phyloP scores from a whole-genome alignment of 2,888 invertebrate species.

The Tipula lateralis region DNA sequence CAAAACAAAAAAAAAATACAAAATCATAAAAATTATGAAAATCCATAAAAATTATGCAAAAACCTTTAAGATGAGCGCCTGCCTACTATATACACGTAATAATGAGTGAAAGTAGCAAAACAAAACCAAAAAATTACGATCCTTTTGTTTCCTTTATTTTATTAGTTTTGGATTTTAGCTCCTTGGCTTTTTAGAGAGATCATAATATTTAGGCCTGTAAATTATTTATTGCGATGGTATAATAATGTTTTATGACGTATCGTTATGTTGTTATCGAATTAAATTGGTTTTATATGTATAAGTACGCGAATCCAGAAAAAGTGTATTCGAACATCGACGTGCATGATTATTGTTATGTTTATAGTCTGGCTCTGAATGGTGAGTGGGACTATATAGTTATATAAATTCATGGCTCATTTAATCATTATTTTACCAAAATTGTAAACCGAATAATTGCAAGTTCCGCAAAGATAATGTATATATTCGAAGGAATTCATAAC shows the following conservation, averaged over 20 bases:
- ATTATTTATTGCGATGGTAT: conserved; percentile 24
- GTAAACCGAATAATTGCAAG: neutral
- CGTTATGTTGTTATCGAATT: conserved; percentile 1
- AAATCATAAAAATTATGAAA: conserved; percentile 19
- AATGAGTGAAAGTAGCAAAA: neutral
- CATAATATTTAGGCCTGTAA: neutral
- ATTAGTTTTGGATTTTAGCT: neutral
- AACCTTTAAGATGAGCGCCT: neutral
- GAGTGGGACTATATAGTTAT: neutral
- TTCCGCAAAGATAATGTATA: neutral
- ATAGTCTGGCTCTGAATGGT: neutral
- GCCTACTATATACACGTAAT: neutral
- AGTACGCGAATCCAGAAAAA: neutral
- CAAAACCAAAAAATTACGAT: too few species aligned
- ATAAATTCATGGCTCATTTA: neutral
- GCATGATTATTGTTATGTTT: too few species aligned
- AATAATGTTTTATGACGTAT: neutral
- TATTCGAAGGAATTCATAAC: neutral
- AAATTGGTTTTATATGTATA: conserved; percentile 12
- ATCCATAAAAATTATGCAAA: neutral
- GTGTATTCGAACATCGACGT: neutral
- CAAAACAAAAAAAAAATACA: neutral
- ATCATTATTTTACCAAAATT: neutral
- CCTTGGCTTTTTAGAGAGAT: neutral
- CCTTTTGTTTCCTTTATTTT: conserved; percentile 7